Evolutionary conservation across 2,888 invertebrate species (phyloP), one percentile per base, ranked within the genome.

Genomic region (Keiferia lycopersicella): DNA sequence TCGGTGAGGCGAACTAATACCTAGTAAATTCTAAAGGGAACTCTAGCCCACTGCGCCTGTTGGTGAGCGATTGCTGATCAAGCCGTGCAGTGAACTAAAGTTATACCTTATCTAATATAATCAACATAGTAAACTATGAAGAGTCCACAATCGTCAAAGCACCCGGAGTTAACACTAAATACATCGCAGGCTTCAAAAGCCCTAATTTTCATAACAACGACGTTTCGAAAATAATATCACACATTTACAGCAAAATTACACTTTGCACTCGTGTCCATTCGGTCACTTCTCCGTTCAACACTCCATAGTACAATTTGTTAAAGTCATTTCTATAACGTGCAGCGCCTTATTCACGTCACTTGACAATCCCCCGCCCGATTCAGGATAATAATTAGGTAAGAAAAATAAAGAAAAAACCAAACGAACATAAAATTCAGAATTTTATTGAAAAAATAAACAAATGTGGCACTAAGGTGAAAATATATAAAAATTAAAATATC

Each of bases 91-190:
- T 77, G 77, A 77, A 74, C 76, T 74, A 72, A 73, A 81, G 81
- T 74, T 68, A 48, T 51, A 63, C 72, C 83, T 84, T 81, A 84
- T 83, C 86, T 87, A 90, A 82, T 87, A 88, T 87, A 87, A 87
- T 85, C 80, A 84, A 84, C 81, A 75, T 81, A 80, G 79, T 87
- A 84, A 86, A 86, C 88, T 90, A 90, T 86, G 82, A 79, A 87
- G 85, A 87, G 82, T 90, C 88, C 90, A 89, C 89, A 89, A 89
- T 90, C 87, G 88, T 90, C 88, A 89, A 91, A 91, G 91, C 91
- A 91, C 91, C 91, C 88, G 90, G 86, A 87, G 84, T 91, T 90
- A 86, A 86, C 82, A 86, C 87, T 90, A 88, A 87, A 83, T 88
- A 90, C 88, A 89, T 86, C 77, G 87, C 85, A 83, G 91, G 88